Evolutionary conservation across 2,113 vertebrate genomes (phyloP), one percentile per base, ranked within the genome.

Genomic region (Leptosomus discolor): DNA sequence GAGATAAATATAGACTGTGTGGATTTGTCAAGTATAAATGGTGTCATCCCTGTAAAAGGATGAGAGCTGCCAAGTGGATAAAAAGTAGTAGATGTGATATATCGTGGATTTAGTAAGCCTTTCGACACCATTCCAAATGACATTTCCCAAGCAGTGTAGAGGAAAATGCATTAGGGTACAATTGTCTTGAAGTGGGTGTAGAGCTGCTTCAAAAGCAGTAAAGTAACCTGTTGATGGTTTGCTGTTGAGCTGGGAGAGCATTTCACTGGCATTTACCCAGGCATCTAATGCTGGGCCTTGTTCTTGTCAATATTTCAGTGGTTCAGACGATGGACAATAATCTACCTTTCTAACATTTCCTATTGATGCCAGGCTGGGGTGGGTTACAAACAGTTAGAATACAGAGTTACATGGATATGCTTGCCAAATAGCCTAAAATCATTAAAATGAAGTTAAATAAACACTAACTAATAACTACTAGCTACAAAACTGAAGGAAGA

Each of bases 1-100:
- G 77, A 82, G 87, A 61, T 85, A 82, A 93, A 92, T 96, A 93
- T 81, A 96, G 84, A 78, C 36, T 26, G 12, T 79, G 51, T 75
- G 64, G 30, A 39, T 85, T 93, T 92, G 48, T 90, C 77, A 68
- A 45, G 27, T 81, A 60, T 37, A 63, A 78, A 75, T 91, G 64
- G 11, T 87, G 57, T 56, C 93, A 61, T 76, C 57, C 43, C 24
- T 68, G 21, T 82, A 27, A 75, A 75, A 75, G 77, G 57, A 39
- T 71, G 46, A 67, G 58, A 81, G 58, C 51, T 85, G 84, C 65
- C 53, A 74, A 84, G 41, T 56, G 51, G 29, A 39, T 61, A 32
- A 53, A 75, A 82, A 53, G 37, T 61, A 17, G 22, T 48, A 56
- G 32, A 15, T 68, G 39, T 79, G 81, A 82, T 34, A 16, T 17